Conservation (phyloP, 2,113 vertebrate genomes). For the Limnothrissa miodon region DNA sequence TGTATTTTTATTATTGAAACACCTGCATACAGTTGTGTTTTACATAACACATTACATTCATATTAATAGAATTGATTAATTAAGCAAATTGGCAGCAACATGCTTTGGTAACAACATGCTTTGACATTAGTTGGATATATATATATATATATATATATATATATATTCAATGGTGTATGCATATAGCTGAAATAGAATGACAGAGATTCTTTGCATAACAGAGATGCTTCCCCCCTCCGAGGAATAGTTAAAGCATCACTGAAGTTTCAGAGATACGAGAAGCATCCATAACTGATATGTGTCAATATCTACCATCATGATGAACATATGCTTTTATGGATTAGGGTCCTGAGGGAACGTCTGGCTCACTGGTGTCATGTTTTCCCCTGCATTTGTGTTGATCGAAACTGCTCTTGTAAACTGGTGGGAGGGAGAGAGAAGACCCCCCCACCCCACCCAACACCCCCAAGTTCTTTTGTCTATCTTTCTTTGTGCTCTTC, state of each 20-base stretch:
- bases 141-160: too few species aligned
- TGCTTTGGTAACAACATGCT: neutral
- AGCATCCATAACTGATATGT: constrained; percentile 17
- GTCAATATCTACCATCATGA: constrained; percentile 23
- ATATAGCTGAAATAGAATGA: neutral
- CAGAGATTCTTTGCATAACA: neutral
- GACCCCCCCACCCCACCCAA: too few species aligned
- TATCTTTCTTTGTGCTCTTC: neutral
- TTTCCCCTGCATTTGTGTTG: constrained; percentile 43
- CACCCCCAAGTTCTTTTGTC: neutral
- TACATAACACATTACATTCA: too few species aligned
- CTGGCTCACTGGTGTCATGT: constrained; percentile 22
- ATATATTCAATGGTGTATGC: neutral
- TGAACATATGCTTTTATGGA: constrained; percentile 41
- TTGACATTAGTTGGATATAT: too few species aligned
- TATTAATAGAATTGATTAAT: too few species aligned
- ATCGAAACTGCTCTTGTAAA: constrained; percentile 28
- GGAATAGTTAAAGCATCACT: constrained; percentile 20
- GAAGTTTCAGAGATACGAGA: neutral
- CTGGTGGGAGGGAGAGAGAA: constrained; percentile 9
- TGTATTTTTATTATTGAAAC: too few species aligned
- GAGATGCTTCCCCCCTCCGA: neutral
- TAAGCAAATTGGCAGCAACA: too few species aligned
- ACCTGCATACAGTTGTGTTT: too few species aligned
- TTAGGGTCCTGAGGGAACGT: constrained; percentile 11